These are phyloP conservation scores for Latheticus oryzae DNA, from an alignment of 2,888 invertebrate species.

Conservation along the genomic window DNA sequence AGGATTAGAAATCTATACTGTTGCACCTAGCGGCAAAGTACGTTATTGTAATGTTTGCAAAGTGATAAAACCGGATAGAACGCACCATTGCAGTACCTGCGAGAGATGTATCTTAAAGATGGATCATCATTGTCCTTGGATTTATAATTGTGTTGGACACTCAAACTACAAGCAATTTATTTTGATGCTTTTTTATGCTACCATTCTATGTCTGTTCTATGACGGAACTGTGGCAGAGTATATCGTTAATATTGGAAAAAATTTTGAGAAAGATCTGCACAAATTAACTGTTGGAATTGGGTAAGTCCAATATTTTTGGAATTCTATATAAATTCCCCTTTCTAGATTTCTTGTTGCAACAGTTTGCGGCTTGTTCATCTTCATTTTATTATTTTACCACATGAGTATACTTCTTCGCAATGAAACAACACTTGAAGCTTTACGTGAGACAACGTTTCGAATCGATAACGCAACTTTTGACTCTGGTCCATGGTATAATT, in stretches of 20 bases:
- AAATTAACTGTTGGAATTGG: conserved; percentile 19
- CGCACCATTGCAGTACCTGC: conserved; percentile 57
- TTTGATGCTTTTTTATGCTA: conserved; percentile 50
- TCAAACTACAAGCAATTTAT: conserved; percentile 56
- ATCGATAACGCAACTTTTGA: conserved; percentile 50
- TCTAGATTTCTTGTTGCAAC: conserved; percentile 42
- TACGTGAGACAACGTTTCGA: conserved; percentile 43
- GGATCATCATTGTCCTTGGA: conserved; percentile 61
- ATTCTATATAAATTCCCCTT: not conserved
- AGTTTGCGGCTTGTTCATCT: conserved; percentile 40
- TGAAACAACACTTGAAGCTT: conserved; percentile 53
- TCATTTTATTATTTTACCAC: conserved; percentile 48
- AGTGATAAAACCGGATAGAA: conserved; percentile 57
- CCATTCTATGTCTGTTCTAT: conserved; percentile 44
- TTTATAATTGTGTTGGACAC: conserved; percentile 56
- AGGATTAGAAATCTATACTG: conserved; percentile 81
- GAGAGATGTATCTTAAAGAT: conserved; percentile 56
- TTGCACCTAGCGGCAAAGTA: conserved; percentile 75
- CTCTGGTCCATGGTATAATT: conserved; percentile 50
- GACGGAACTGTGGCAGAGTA: conserved; percentile 25
- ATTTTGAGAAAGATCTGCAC: not conserved
- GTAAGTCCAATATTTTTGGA: conserved; percentile 11
- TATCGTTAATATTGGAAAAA: conserved; percentile 6
- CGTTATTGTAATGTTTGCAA: conserved; percentile 65
- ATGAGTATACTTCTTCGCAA: conserved; percentile 46